phyloP scores from a whole-genome alignment of 2,797 vertebrate species.

The Enteromius afrohamiltoni region DNA sequence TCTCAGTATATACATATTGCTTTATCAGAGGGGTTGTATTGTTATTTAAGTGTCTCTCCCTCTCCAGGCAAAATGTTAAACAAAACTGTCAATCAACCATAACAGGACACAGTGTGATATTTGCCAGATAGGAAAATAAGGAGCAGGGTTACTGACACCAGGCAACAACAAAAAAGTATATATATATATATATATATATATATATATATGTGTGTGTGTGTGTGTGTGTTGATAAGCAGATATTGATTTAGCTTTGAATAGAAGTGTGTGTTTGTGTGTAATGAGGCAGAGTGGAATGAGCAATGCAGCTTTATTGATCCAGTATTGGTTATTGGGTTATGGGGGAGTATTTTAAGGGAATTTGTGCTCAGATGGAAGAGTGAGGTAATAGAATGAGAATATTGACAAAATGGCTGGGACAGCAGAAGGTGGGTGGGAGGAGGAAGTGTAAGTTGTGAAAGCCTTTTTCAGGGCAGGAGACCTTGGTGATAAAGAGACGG shows the following conservation, averaged over 20 bases:
- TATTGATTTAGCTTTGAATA: conserved; percentile 45
- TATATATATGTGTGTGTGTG: too few species aligned
- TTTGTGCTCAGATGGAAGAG: conserved; percentile 4
- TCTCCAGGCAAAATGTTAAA: conserved; percentile 1
- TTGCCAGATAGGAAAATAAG: neutral
- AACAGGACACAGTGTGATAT: conserved; percentile 1
- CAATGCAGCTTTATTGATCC: conserved; percentile 28
- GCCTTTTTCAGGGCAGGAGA: conserved; percentile 13
- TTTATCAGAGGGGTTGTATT: neutral
- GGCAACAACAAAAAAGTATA: too few species aligned
- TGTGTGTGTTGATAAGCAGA: conserved; percentile 3
- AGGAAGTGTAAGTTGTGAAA: neutral
- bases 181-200: too few species aligned
- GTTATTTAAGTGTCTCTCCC: neutral
- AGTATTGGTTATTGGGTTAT: conserved; percentile 5
- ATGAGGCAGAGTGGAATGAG: conserved; percentile 8
- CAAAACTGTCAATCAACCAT: conserved; percentile 10
- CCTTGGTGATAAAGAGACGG: conserved; percentile 20
- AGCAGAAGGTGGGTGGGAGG: conserved; percentile 28
- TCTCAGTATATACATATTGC: neutral
- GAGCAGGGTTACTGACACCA: conserved; percentile 8
- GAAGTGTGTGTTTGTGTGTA: conserved; percentile 16
- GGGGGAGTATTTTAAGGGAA: conserved; percentile 6
- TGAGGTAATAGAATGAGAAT: conserved; percentile 24
- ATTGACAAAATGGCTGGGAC: conserved; percentile 15